A percentile compares a stretch with the other conserved stretches of the same genome.
Evolutionary conservation across 2,888 invertebrate genomes (phyloP).

Genomic region (Chalcosyrphus nemorum): DNA sequence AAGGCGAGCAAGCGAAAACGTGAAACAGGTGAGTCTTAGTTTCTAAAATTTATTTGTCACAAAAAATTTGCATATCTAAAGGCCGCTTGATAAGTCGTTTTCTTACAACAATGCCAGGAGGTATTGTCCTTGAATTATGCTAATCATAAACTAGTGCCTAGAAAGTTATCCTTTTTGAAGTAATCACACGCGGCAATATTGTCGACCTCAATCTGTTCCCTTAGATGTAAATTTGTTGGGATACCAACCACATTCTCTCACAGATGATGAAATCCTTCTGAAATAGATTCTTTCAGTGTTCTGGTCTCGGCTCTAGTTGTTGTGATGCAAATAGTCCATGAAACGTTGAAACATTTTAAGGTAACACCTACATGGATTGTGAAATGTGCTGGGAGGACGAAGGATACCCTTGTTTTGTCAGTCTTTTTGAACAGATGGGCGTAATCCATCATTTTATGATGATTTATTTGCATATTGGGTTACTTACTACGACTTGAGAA

Average conservation of each 20-base stretch:
- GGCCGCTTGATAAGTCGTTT: slow-evolving; percentile 12
- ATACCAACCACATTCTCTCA: too few relatives aligned
- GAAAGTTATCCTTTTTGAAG: background rate
- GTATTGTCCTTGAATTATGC: slow-evolving; percentile 41
- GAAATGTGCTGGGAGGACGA: background rate
- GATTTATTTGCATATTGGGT: background rate
- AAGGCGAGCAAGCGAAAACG: slow-evolving; percentile 75
- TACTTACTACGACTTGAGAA: background rate
- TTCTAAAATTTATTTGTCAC: background rate
- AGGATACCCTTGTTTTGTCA: background rate
- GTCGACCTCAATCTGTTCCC: slow-evolving; percentile 40
- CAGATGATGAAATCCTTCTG: slow-evolving; percentile 34
- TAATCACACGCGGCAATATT: slow-evolving; percentile 29
- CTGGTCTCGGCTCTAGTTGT: background rate
- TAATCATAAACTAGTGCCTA: slow-evolving; percentile 28
- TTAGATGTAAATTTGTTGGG: slow-evolving; percentile 35
- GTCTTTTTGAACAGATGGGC: background rate
- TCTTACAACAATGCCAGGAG: slow-evolving; percentile 26
- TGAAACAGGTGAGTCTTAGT: slow-evolving; percentile 75
- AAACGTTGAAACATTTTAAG: slow-evolving; percentile 11
- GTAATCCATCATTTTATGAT: background rate
- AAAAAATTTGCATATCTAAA: background rate
- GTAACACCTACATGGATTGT: background rate
- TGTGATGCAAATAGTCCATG: slow-evolving; percentile 25
- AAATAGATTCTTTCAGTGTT: slow-evolving; percentile 1